Conservation (phyloP, 2,888 invertebrate species). For the Brachypterus glaber region DNA sequence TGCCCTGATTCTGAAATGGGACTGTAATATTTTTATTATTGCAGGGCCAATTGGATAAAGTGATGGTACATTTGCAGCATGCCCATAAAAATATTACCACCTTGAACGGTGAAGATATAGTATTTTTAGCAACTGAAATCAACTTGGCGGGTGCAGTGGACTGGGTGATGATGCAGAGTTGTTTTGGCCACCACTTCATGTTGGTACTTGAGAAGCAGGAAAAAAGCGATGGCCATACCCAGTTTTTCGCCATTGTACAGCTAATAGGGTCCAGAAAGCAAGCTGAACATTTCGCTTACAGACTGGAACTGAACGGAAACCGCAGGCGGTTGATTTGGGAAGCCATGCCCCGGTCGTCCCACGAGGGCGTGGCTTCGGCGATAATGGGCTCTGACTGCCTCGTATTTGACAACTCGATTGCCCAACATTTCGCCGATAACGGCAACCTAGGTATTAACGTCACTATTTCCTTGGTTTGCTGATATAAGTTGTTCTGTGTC, state of each 20-base stretch:
- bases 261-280: slow-evolving; percentile 97
- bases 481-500: too few species aligned
- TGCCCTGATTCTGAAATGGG: not conserved
- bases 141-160: slow-evolving; percentile 98
- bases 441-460: slow-evolving; percentile 99
- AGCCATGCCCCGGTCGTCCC: slow-evolving; percentile 96
- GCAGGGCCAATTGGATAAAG: slow-evolving; percentile 85
- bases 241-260: slow-evolving; percentile 97
- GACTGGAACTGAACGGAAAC: slow-evolving; percentile 93
- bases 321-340: slow-evolving; percentile 96
- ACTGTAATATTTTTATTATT: slow-evolving; percentile 10
- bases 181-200: slow-evolving; percentile 99
- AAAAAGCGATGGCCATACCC: slow-evolving; percentile 92
- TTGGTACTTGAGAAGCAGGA: slow-evolving; percentile 97
- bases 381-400: slow-evolving; percentile 97
- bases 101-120: slow-evolving; percentile 96
- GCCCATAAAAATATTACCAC: slow-evolving; percentile 98
- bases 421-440: slow-evolving; percentile 97
- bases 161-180: slow-evolving; percentile 99
- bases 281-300: slow-evolving; percentile 98
- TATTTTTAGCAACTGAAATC: slow-evolving; percentile 98
- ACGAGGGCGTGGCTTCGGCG: slow-evolving; percentile 96
- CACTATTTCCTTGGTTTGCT: slow-evolving; percentile 85
- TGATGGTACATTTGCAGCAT: slow-evolving; percentile 97
- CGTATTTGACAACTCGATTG: slow-evolving; percentile 96